Percentiles rank a stretch among this genome's conserved stretches.
phyloP scores from a whole-genome alignment of 2,888 invertebrate genomes.

The Eilema sororculum region DNA sequence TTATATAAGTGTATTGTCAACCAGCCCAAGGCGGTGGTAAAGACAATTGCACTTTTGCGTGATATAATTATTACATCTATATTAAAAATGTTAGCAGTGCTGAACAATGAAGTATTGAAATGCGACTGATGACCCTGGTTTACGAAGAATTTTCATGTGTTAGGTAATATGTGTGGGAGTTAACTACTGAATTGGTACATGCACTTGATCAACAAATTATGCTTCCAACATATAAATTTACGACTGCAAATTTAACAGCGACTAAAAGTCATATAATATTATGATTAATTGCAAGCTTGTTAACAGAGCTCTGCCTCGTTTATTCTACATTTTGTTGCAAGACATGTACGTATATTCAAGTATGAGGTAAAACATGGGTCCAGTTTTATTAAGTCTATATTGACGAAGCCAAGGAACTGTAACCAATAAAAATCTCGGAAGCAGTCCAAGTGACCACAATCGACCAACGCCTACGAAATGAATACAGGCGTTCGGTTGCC shows the following conservation, averaged over 20 bases:
- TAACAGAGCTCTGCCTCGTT: background rate
- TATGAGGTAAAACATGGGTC: constrained; percentile 4
- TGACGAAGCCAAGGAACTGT: constrained; percentile 10
- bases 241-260: background rate
- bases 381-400: constrained; percentile 5
- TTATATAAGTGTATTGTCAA: background rate
- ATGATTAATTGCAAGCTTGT: constrained; percentile 4
- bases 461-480: constrained; percentile 36
- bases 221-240: background rate
- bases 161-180: constrained; percentile 2
- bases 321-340: background rate
- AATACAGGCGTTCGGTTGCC: constrained; percentile 40
- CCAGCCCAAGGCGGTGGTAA: background rate
- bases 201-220: background rate
- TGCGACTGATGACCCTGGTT: background rate
- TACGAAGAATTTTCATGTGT: background rate
- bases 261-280: background rate
- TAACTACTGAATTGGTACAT: background rate
- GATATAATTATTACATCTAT: background rate
- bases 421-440: constrained; percentile 17
- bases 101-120: background rate
- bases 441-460: constrained; percentile 27
- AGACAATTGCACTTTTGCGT: background rate
- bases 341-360: background rate
- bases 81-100: constrained; percentile 1